Percentiles rank a stretch among this genome's conserved stretches.
Evolutionary conservation across 2,113 vertebrate species (phyloP).

Genomic region (Lepus americanus): DNA sequence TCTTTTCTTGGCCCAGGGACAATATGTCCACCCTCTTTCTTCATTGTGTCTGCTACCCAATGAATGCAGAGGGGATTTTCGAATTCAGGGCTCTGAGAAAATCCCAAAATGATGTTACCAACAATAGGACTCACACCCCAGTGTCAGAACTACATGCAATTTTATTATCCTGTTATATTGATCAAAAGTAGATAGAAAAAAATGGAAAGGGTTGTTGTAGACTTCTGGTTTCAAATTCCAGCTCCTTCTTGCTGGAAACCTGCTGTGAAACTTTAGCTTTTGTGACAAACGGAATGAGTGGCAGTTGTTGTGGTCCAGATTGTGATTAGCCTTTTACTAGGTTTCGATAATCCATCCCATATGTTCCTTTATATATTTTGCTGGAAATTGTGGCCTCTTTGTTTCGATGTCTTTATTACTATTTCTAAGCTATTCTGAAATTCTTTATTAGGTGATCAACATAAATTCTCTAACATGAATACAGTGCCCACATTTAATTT

Average conservation of each 20-base stretch:
- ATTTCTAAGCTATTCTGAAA: conserved; percentile 7
- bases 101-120: not conserved
- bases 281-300: not conserved
- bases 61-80: not conserved
- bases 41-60: not conserved
- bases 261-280: not conserved
- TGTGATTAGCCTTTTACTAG: not conserved
- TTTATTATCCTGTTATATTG: not conserved
- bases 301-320: not conserved
- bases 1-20: not conserved
- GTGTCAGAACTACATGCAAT: not conserved
- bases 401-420: not conserved
- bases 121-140: not conserved
- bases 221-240: not conserved
- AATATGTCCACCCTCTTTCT: not conserved
- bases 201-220: rapidly evolving
- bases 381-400: not conserved
- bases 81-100: not conserved
- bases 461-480: not conserved
- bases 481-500: not conserved
- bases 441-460: not conserved
- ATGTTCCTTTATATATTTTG: not conserved
- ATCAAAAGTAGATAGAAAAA: not conserved
- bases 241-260: not conserved
- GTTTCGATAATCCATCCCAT: not conserved